Percentiles rank a stretch among this genome's conserved stretches.
Evolutionary conservation across 2,113 vertebrate genomes (phyloP).

Genomic region (Axis porcinus): DNA sequence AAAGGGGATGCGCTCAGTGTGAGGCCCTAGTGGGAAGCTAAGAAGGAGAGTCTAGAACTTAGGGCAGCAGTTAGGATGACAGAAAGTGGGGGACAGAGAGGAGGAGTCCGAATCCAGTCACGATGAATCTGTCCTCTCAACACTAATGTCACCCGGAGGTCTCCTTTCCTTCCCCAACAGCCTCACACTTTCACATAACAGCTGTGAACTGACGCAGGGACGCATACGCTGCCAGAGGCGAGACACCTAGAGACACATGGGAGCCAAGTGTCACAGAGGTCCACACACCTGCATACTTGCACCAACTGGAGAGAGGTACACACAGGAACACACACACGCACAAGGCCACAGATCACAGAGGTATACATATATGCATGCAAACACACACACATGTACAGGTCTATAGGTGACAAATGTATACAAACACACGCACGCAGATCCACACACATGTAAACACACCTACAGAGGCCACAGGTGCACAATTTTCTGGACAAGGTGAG

Average conservation of each 20-base stretch:
- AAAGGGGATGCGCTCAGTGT: not conserved
- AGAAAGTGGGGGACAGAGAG: not conserved
- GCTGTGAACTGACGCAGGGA: fast-evolving
- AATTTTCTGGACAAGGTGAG: not conserved
- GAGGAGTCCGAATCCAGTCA: not conserved
- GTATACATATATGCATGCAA: not conserved
- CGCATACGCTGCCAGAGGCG: not conserved
- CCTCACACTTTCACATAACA: not conserved
- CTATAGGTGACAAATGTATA: not conserved
- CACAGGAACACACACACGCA: not conserved
- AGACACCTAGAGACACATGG: not conserved
- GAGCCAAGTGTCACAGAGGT: not conserved
- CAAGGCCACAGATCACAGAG: not conserved
- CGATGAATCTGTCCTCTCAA: not conserved
- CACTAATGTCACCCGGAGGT: not conserved
- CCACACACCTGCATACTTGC: not conserved
- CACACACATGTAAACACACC: not conserved
- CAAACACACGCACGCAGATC: not conserved
- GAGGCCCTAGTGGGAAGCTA: not conserved
- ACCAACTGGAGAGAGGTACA: not conserved
- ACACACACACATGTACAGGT: not conserved
- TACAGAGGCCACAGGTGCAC: not conserved
- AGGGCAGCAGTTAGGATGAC: not conserved
- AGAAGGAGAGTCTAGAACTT: not conserved
- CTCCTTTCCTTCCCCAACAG: not conserved